phyloP scores from a whole-genome alignment of 1,140 invertebrate species.

The Drosophila persimilis region DNA sequence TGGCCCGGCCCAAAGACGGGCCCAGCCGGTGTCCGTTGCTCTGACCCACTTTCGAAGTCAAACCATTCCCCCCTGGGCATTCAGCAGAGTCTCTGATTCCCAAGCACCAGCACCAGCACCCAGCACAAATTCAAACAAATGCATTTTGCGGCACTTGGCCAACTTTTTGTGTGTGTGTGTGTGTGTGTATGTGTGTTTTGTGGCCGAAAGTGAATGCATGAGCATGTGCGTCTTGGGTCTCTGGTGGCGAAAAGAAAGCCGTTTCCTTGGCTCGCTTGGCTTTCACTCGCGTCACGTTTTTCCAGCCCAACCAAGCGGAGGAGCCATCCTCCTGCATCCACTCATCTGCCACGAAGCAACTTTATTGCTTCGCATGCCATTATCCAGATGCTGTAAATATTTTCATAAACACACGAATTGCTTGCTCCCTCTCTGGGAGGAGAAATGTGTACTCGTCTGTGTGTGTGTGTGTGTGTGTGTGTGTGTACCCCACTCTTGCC shows the following conservation, averaged over 20 bases:
- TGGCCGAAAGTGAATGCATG: conserved; percentile 36
- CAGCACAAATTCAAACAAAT: conserved; percentile 72
- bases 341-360: conserved; percentile 26
- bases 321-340: conserved; percentile 2
- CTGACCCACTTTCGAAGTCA: conserved; percentile 62
- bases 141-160: conserved; percentile 66
- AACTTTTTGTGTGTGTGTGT: conserved; percentile 43
- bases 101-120: conserved; percentile 11
- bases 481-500: conserved; percentile 3
- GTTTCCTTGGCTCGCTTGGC: conserved; percentile 51
- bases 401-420: conserved; percentile 56
- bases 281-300: conserved; percentile 53
- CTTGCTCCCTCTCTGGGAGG: neutral
- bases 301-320: conserved; percentile 35
- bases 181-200: conserved; percentile 22
- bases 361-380: conserved; percentile 64
- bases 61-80: conserved; percentile 23
- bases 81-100: conserved; percentile 59
- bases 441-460: conserved; percentile 3
- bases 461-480: conserved; percentile 3
- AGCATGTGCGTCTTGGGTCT: conserved; percentile 20
- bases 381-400: conserved; percentile 68
- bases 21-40: conserved; percentile 12
- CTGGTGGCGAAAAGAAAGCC: conserved; percentile 49
- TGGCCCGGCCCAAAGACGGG: conserved; percentile 30